Evolutionary conservation across 1,140 invertebrate genomes (phyloP), one percentile per base, ranked within the genome.

Genomic region (Nymphalis io): DNA sequence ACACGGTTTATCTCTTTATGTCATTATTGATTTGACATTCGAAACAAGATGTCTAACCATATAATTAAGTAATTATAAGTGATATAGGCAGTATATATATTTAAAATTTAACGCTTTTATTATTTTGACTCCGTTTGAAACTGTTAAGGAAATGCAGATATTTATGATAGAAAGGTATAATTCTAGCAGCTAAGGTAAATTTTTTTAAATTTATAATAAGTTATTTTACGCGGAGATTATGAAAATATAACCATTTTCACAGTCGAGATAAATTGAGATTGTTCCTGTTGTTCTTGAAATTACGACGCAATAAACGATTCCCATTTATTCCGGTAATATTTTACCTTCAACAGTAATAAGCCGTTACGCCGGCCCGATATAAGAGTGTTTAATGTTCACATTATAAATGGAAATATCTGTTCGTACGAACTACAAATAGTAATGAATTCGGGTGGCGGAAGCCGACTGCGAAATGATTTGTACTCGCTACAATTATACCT

Each of bases 361-460:
- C 23, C 44, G 60, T 62, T 62, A 51, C 60, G 60, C 60, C n/a
- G 58, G 11, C n/a, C 18, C 42, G 42, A 33, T 33, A 27, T 48
- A 51, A 55, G 51, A 48, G 42, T 48, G 60, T 62, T 62, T 62
- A 48, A 51, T 62, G 44, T 51, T 38, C 60, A 44, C 60, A 48
- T 62, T 62, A 62, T 46, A 46, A 46, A 62, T 62, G 60, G 60
- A n/a, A 62, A 62, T 62, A 62, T 62, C 42, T 44, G 60, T 33
- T 51, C 44, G 60, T 15, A 44, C 60, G 20, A 27, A 55, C 20
- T 55, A 55, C 51, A 55, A 55, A 55, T 27, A 55, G 16, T n/a
- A 12, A 40, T 60, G 60, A 44, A 61, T 20, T 61, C 21, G 40
- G 51, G 3, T 0, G 51, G 10, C n/a, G n/a, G n/a, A n/a, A n/a